phyloP scores from a whole-genome alignment of 2,113 vertebrate genomes.

The Rhodinocichla rosea region DNA sequence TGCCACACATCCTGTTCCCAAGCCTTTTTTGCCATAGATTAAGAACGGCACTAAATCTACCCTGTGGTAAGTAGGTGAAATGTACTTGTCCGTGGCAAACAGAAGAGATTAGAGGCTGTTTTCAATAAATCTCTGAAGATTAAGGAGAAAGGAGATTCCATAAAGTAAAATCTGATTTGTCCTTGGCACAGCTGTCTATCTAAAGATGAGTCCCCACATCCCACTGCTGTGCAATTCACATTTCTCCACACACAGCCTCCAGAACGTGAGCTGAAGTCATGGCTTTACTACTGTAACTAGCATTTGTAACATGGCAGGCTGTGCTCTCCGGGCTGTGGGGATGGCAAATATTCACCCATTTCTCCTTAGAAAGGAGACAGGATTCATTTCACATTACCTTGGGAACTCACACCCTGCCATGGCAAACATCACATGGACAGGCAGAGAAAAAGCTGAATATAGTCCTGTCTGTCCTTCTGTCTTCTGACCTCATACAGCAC shows the following conservation, averaged over 20 bases:
- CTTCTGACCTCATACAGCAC: neutral
- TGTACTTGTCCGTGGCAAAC: neutral
- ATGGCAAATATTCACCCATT: neutral
- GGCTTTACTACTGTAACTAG: neutral
- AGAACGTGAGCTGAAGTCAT: neutral
- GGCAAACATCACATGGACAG: neutral
- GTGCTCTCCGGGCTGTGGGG: neutral
- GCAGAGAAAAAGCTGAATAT: neutral
- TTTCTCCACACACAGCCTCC: neutral
- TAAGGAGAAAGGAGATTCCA: neutral
- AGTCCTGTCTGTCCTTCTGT: neutral
- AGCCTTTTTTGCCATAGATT: neutral
- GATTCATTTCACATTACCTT: neutral
- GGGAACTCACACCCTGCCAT: neutral
- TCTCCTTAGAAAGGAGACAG: neutral
- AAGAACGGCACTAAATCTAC: neutral
- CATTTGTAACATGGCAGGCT: neutral
- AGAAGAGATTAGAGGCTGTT: neutral
- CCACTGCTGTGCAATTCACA: neutral
- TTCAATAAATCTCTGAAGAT: slow-evolving; percentile 29
- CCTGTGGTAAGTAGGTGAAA: neutral
- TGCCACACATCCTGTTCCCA: neutral
- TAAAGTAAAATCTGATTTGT: slow-evolving; percentile 14
- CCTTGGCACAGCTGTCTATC: neutral
- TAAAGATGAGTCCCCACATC: neutral